Conservation (phyloP, 2,888 invertebrate species). For the Bombylius major region DNA sequence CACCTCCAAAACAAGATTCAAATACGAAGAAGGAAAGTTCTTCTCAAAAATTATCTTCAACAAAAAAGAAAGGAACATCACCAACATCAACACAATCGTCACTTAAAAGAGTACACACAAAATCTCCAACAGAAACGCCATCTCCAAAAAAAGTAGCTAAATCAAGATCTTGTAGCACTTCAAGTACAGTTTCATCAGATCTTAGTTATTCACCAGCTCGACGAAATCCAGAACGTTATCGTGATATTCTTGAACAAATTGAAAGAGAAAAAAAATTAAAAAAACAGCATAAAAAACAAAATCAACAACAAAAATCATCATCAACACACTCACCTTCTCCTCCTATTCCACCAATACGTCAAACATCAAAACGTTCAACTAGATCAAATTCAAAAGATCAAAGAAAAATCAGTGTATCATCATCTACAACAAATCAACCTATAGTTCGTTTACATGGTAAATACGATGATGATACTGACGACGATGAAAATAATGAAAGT, state of each 20-base stretch:
- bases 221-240: conserved; percentile 54
- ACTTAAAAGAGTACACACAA: conserved; percentile 13
- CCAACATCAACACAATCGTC: conserved; percentile 12
- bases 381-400: conserved; percentile 12
- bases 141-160: conserved; percentile 10
- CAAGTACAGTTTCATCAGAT: conserved; percentile 36
- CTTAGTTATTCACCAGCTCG: conserved; percentile 58
- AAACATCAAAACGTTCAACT: conserved; percentile 6
- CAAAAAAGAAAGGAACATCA: not conserved
- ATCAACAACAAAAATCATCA: conserved; percentile 3
- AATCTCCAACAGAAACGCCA: conserved; percentile 8
- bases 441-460: conserved; percentile 47
- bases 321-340: conserved; percentile 3
- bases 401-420: conserved; percentile 3
- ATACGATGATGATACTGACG: conserved; percentile 41
- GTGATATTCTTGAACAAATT: conserved; percentile 46
- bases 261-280: conserved; percentile 43
- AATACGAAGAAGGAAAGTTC: not conserved
- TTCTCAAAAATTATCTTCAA: not conserved
- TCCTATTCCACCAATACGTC: conserved; percentile 4
- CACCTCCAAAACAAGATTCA: conserved; percentile 10
- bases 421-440: conserved; percentile 26
- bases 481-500: conserved; percentile 32
- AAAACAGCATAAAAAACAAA: conserved; percentile 14
- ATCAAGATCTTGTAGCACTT: conserved; percentile 13